phyloP scores from a whole-genome alignment of 2,888 invertebrate species.

The Nomada goodeniana region DNA sequence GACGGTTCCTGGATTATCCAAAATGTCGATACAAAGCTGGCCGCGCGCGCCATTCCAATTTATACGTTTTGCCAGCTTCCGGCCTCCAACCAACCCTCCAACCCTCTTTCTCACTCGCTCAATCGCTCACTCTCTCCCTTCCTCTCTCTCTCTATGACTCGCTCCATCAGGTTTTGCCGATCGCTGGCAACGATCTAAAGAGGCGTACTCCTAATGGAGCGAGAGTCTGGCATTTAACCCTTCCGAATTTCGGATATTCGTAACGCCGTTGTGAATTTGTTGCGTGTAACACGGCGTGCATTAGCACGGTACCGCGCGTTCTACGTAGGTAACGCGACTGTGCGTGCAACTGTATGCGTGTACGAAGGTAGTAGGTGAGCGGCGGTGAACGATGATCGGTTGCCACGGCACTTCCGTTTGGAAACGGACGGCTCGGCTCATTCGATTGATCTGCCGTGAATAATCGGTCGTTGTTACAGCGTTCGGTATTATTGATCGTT shows the following conservation, averaged over 20 bases:
- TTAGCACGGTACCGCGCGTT: neutral
- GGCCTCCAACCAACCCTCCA: neutral
- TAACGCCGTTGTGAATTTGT: constrained; percentile 8
- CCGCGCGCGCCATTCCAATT: constrained; percentile 62
- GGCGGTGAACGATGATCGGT: constrained; percentile 20
- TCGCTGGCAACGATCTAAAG: constrained; percentile 60
- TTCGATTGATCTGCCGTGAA: constrained; percentile 31
- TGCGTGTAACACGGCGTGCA: constrained; percentile 4
- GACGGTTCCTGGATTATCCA: constrained; percentile 66
- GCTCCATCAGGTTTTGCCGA: constrained; percentile 28
- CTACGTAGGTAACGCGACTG: no score
- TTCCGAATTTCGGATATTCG: constrained; percentile 35
- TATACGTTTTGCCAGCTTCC: constrained; percentile 64
- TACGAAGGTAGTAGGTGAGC: neutral
- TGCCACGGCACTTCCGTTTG: constrained; percentile 39
- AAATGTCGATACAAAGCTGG: constrained; percentile 70
- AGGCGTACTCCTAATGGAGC: constrained; percentile 66
- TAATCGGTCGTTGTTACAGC: constrained; percentile 4
- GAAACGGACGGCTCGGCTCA: constrained; percentile 15
- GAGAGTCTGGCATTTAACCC: constrained; percentile 42
- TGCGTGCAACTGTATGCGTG: neutral
- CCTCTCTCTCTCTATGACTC: neutral
- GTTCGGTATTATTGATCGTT: constrained; percentile 11
- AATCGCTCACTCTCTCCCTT: neutral
- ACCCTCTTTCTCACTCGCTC: neutral